Conservation (phyloP, 2,113 vertebrate genomes). For the Salvelinus alpinus region DNA sequence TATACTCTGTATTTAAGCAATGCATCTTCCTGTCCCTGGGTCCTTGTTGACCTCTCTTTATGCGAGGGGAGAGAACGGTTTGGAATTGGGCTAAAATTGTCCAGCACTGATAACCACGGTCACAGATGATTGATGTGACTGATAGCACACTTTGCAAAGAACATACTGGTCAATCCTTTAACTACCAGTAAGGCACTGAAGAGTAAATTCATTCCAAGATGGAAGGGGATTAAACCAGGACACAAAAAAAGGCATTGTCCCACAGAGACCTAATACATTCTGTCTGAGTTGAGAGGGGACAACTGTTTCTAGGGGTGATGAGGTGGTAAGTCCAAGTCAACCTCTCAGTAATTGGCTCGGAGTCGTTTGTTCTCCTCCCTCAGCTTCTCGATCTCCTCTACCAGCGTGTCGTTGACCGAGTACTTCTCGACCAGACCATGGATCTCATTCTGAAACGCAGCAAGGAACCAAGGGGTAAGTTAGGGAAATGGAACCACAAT, state of each 20-base stretch:
- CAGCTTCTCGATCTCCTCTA: conserved; percentile 92
- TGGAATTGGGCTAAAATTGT: no score
- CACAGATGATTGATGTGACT: background rate
- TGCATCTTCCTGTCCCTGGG: background rate
- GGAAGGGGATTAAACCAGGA: background rate
- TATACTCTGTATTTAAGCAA: no score
- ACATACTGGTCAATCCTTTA: background rate
- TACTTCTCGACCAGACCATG: conserved; percentile 88
- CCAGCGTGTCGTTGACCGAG: conserved; percentile 90
- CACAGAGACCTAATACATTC: background rate
- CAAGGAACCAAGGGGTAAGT: background rate
- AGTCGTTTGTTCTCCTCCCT: conserved; percentile 92
- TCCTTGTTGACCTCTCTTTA: background rate
- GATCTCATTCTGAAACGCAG: conserved; percentile 87
- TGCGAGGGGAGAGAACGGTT: background rate
- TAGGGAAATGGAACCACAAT: background rate
- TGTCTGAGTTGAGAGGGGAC: background rate
- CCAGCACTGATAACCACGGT: no score
- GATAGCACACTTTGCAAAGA: background rate
- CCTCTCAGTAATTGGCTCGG: conserved; percentile 85
- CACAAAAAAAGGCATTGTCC: background rate
- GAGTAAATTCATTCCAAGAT: background rate
- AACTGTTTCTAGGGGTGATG: background rate
- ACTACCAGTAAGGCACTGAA: background rate
- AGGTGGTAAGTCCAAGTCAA: background rate